Evolutionary conservation across 2,888 invertebrate genomes (phyloP), one percentile per base, ranked within the genome.

Genomic region (Glyphotaelius pellucidus): DNA sequence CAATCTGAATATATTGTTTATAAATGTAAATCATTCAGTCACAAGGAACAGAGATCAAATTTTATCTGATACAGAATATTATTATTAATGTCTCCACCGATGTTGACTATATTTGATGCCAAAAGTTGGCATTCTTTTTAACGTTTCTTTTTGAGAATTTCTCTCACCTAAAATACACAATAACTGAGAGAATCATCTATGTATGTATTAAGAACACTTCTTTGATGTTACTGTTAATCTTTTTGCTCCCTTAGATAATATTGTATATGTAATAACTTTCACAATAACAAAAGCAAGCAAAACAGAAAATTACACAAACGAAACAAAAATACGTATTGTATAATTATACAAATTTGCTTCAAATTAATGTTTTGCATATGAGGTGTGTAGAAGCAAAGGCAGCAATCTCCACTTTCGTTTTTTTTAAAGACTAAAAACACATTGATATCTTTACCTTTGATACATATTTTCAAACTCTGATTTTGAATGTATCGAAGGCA

Each of bases 231-330:
- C 67, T 25, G 67, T 25, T 67, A 67, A 67, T 67, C 67, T 67
- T 67, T 67, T 67, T 67, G 67, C 67, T 67, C 67, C 67, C 67
- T n/a, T 67, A 67, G 25, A 67, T 67, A n/a, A 67, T 67, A 67
- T 67, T 67, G 25, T 67, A 67, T 67, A 42, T 7, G 42, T 42
- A 67, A 25, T 67, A 67, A 67, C n/a, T 67, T 67, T 67, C n/a
- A n/a, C 67, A 67, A 67, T 67, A 67, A 67, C 67, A 67, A 67
- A 67, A 67, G 67, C 67, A 67, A 67, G 67, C 67, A n/a, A 67
- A 67, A 67, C 67, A 67, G 67, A 52, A 67, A 67, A 67, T 25
- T 67, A n/a, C 67, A 25, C 25, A 67, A 67, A 67, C 0, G 25
- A 67, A 67, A 67, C 67, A 67, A 52, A 0, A 19, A 38, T 35